phyloP scores from a whole-genome alignment of 1,140 invertebrate species.

The Phymorhynchus buccinoides region DNA sequence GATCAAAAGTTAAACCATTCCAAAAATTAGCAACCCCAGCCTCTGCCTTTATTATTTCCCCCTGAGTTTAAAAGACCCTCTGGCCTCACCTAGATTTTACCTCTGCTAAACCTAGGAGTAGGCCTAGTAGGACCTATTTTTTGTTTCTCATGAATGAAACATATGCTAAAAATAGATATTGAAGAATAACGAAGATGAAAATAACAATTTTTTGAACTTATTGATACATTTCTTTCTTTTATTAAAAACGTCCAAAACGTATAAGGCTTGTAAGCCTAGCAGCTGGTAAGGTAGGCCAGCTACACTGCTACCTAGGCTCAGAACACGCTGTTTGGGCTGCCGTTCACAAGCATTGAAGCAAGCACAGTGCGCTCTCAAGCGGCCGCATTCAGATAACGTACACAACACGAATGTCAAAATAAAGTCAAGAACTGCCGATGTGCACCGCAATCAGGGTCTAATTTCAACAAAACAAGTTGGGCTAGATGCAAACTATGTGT shows the following conservation, averaged over 20 bases:
- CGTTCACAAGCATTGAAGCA: neutral
- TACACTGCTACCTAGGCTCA: neutral
- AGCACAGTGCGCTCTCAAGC: neutral
- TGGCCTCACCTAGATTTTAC: too few species aligned
- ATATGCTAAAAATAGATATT: conserved; percentile 58
- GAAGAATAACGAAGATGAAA: neutral
- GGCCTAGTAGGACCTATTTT: too few species aligned
- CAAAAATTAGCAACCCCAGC: too few species aligned
- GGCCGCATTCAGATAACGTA: neutral
- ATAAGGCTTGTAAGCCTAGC: neutral
- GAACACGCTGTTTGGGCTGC: neutral
- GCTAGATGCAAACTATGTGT: neutral
- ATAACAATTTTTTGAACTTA: conserved; percentile 37
- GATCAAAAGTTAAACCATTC: too few species aligned
- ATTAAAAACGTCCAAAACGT: neutral
- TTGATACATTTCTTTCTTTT: too few species aligned
- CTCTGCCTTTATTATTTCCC: too few species aligned
- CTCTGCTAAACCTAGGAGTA: too few species aligned
- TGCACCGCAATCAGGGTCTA: neutral
- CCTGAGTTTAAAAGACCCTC: too few species aligned
- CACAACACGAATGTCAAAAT: neutral
- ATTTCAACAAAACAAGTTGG: conserved; percentile 7
- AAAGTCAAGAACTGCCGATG: neutral
- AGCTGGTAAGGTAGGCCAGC: neutral
- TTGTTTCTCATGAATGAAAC: conserved; percentile 64